These are phyloP conservation scores for Macrophya alboannulata DNA, from an alignment of 2,888 invertebrate species.

Conservation along the genomic window DNA sequence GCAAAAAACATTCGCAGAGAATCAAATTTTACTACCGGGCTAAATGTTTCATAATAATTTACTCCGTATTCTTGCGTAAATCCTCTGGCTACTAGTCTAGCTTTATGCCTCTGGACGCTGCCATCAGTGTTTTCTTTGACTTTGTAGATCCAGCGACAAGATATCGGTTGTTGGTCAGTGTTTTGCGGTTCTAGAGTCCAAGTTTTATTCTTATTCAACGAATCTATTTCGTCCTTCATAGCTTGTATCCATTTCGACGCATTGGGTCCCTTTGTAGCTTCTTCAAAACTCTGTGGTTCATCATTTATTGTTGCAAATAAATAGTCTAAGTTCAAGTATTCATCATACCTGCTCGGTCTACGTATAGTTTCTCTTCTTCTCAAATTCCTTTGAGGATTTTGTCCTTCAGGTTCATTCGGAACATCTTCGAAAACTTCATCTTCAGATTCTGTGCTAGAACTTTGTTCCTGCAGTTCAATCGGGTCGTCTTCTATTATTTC, in stretches of 20 bases:
- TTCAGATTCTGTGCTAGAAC: conserved; percentile 19
- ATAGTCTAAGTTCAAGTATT: not conserved
- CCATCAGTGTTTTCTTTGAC: conserved; percentile 62
- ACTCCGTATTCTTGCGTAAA: conserved; percentile 65
- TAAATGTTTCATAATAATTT: conserved; percentile 70
- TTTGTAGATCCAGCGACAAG: not conserved
- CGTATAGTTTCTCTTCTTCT: conserved; percentile 25
- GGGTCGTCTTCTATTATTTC: not conserved
- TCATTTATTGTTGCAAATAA: conserved; percentile 28
- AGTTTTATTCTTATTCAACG: conserved; percentile 43
- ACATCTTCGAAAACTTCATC: conserved; percentile 18
- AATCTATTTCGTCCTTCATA: conserved; percentile 52
- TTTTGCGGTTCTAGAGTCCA: conserved; percentile 32
- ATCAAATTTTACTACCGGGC: conserved; percentile 69
- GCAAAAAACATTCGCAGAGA: conserved; percentile 67
- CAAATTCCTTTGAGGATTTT: not conserved
- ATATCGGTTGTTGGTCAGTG: conserved; percentile 30
- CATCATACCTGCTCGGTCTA: conserved; percentile 23
- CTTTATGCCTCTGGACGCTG: conserved; percentile 66
- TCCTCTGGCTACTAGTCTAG: conserved; percentile 68
- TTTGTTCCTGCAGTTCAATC: too few species aligned
- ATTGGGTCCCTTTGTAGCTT: not conserved
- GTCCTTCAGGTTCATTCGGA: not conserved
- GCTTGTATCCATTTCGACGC: conserved; percentile 49
- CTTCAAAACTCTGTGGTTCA: conserved; percentile 22